Conservation (phyloP, 1,140 invertebrate genomes). For the Apolygus lucorum region DNA sequence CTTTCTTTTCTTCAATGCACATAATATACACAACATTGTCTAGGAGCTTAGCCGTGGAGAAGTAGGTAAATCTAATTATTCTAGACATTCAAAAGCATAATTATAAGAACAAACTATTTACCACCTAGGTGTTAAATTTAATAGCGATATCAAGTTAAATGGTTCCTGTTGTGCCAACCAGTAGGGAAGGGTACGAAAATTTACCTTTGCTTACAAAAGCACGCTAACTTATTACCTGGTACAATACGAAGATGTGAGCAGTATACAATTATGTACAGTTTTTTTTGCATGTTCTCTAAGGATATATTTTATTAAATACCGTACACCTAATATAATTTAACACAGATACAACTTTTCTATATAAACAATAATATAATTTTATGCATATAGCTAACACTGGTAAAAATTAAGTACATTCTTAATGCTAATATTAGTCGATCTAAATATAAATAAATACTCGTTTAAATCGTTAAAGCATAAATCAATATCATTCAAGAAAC, state of each 20-base stretch:
- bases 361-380: slow-evolving; percentile 23
- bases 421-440: slow-evolving; percentile 15
- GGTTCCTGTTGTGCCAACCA: background rate
- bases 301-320: slow-evolving; percentile 21
- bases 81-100: background rate
- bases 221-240: background rate
- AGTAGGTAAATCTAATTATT: background rate
- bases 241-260: slow-evolving; percentile 7
- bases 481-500: background rate
- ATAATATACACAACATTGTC: background rate
- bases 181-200: background rate
- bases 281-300: background rate
- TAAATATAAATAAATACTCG: slow-evolving; percentile 21
- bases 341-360: slow-evolving; percentile 26
- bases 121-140: background rate
- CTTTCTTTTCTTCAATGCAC: background rate
- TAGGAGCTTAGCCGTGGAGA: background rate
- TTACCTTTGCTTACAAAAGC: background rate
- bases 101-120: background rate
- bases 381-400: slow-evolving; percentile 22
- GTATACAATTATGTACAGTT: slow-evolving; percentile 12
- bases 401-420: slow-evolving; percentile 24
- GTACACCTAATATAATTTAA: slow-evolving; percentile 27
- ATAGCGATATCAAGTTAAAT: background rate
- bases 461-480: background rate